Evolutionary conservation across 2,888 invertebrate genomes (phyloP), one percentile per base, ranked within the genome.

Genomic region (Epicampocera succincta): DNA sequence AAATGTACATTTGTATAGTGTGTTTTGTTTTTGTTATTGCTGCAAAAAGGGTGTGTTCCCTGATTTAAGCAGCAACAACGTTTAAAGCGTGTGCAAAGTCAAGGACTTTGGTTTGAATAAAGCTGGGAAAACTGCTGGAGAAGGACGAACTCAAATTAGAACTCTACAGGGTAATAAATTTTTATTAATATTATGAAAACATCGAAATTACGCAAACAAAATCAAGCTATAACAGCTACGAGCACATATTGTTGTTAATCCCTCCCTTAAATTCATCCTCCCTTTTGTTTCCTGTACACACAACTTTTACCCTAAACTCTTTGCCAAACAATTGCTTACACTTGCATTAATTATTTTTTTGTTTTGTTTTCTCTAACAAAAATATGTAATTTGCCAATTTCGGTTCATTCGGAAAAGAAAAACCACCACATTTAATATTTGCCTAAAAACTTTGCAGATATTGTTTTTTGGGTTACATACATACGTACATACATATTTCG

Each of bases 21-120:
- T 19, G 17, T 48, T 33, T 21, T 13, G 40, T 58, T 33, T 46
- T 9, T 33, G 56, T 38, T n/a, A n/a, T n/a, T n/a, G n/a, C 42
- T 48, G 11, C 29, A 50, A 81, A 82, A 82, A 82, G 82, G 82
- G 82, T 82, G 82, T 82, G 82, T 82, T 82, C 60, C 60, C 21
- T 44, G 17, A 40, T 44, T 25, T 12, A 54, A 61, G 52, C 33
- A 76, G 40, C n/a, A 65, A 66, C 38, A 48, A 29, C 74, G 17
- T 65, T 21, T 56, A 69, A 40, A 44, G 33, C 11, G 29, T 42
- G n/a, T 13, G 17, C 71, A 82, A 82, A 82, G 82, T 82, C 82
- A 82, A 82, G 78, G 82, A 78, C 78, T 78, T 74, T 78, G 40
- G 9, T 12, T 29, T 50, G 66, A 61, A 9, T 48, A n/a, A 52